phyloP scores from a whole-genome alignment of 2,888 invertebrate genomes.

The Salticus scenicus region DNA sequence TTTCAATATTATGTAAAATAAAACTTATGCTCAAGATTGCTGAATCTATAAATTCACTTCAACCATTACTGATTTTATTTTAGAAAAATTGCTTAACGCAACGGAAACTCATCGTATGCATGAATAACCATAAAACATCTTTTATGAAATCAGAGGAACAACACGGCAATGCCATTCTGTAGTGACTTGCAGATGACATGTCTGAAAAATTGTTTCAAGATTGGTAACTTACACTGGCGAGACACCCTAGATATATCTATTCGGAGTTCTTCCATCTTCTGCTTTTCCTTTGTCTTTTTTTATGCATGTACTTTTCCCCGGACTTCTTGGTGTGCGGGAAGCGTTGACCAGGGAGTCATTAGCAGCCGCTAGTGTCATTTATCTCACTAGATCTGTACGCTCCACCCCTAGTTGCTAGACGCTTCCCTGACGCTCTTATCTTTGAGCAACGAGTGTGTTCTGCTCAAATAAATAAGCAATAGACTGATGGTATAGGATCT shows the following conservation, averaged over 20 bases:
- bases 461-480: conserved; percentile 63
- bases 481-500: conserved; percentile 22
- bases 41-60: no score
- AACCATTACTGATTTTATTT: no score
- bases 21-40: no score
- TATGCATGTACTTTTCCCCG: conserved; percentile 9
- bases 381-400: conserved; percentile 61
- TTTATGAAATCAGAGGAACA: neutral
- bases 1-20: no score
- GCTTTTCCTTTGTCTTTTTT: conserved; percentile 19
- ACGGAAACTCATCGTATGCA: no score
- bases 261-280: conserved; percentile 22
- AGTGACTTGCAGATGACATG: conserved; percentile 47
- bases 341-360: conserved; percentile 69
- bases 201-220: conserved; percentile 45
- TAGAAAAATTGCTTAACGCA: no score
- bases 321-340: conserved; percentile 57
- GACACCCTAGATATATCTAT: conserved; percentile 44
- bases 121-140: no score
- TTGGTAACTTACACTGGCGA: conserved; percentile 20
- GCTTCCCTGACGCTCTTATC: conserved; percentile 47
- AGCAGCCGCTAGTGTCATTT: conserved; percentile 62
- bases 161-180: neutral
- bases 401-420: conserved; percentile 38
- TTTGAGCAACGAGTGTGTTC: conserved; percentile 48